Conservation (phyloP, 2,888 invertebrate genomes). For the Blera fallax region DNA sequence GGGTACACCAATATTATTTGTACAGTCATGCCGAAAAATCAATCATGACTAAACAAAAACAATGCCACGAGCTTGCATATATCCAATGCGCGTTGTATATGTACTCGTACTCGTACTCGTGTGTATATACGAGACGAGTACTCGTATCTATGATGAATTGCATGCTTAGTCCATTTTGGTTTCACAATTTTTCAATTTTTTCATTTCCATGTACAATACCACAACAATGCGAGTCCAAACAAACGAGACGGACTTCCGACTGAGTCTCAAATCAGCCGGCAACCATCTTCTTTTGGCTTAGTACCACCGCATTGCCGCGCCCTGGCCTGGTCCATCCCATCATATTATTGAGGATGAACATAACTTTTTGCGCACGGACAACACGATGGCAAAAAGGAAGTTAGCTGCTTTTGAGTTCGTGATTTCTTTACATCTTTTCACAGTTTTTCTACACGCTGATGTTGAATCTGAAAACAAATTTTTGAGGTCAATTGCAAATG, state of each 20-base stretch:
- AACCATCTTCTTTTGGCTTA: conserved; percentile 19
- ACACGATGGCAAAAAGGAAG: conserved; percentile 61
- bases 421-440: conserved; percentile 60
- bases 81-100: neutral
- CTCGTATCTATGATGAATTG: conserved; percentile 28
- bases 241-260: conserved; percentile 70
- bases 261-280: conserved; percentile 48
- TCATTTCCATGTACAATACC: conserved; percentile 42
- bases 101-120: neutral
- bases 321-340: neutral
- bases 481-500: conserved; percentile 69
- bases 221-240: conserved; percentile 34
- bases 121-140: conserved; percentile 1
- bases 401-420: conserved; percentile 60
- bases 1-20: neutral
- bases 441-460: conserved; percentile 63
- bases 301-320: neutral
- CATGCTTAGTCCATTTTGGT: conserved; percentile 51
- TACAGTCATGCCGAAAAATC: conserved; percentile 28
- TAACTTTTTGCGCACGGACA: conserved; percentile 66
- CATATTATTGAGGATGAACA: conserved; percentile 64
- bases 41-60: conserved; percentile 43
- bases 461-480: conserved; percentile 28
- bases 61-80: conserved; percentile 30
- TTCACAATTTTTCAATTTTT: conserved; percentile 66